Conservation (phyloP, 37 sponge, comb jelly and placozoan genomes). For the Hormiphora californensis region DNA sequence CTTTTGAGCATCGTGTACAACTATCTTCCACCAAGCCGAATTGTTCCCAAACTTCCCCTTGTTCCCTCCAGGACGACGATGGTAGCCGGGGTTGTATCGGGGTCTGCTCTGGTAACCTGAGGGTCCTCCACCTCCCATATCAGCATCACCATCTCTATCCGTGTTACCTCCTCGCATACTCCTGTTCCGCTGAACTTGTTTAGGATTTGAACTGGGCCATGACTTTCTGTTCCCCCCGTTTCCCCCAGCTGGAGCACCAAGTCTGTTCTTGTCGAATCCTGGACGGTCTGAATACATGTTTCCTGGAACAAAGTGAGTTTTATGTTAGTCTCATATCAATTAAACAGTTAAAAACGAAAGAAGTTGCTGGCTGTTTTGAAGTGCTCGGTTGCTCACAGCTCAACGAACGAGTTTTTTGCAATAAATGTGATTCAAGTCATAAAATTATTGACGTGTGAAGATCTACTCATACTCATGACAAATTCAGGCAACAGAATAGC, state of each 20-base stretch:
- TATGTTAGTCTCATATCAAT: no score
- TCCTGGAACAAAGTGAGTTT: no score
- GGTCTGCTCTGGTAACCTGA: neutral
- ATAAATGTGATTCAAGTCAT: no score
- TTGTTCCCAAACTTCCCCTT: neutral
- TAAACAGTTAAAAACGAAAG: no score
- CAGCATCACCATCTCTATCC: conserved; percentile 53
- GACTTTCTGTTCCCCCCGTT: conserved; percentile 38
- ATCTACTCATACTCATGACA: no score
- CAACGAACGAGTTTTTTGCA: no score
- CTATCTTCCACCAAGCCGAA: conserved; percentile 37
- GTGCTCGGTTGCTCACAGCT: no score
- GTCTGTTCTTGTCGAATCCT: neutral
- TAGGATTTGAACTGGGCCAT: conserved; percentile 29
- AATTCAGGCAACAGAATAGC: no score
- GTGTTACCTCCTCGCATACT: neutral
- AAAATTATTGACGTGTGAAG: no score
- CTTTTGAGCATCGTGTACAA: conserved; percentile 47
- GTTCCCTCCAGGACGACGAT: conserved; percentile 1
- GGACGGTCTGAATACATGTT: neutral
- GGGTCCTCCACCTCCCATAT: neutral
- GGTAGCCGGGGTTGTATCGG: neutral
- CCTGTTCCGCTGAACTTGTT: neutral
- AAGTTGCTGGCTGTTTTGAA: no score
- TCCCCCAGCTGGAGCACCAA: no score